Evolutionary conservation across 2,113 vertebrate genomes (phyloP).

Genomic region (Stigmatopora argus): DNA sequence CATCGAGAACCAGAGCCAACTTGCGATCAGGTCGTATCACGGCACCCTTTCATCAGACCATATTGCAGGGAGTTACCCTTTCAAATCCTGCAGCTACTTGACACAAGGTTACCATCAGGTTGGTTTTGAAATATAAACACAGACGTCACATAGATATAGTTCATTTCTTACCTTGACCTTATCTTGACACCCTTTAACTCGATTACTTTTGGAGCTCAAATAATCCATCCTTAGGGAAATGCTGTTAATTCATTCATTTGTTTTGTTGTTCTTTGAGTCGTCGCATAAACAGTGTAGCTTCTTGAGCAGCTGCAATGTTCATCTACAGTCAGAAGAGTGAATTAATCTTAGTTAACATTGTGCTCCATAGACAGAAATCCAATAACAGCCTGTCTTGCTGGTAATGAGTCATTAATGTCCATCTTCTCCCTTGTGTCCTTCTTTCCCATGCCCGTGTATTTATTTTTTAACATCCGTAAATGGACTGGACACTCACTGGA

Average conservation of each 20-base stretch:
- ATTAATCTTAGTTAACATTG: not conserved
- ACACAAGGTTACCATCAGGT: constrained; percentile 1
- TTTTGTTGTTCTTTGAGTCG: not conserved
- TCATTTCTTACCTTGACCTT: too few species aligned
- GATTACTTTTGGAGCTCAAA: too few species aligned
- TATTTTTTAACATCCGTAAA: constrained; percentile 27
- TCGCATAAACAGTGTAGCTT: not conserved
- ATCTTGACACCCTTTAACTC: too few species aligned
- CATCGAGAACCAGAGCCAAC: constrained; percentile 20
- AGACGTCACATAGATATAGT: too few species aligned
- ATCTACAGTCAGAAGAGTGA: not conserved
- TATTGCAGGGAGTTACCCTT: constrained; percentile 26
- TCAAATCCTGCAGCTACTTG: constrained; percentile 16
- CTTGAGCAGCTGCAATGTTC: not conserved
- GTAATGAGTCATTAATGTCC: constrained; percentile 31
- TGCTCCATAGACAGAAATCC: constrained; percentile 22
- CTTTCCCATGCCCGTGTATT: not conserved
- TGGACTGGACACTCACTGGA: not conserved
- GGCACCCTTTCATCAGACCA: constrained; percentile 49
- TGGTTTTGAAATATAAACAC: too few species aligned
- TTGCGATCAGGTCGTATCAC: constrained; percentile 19
- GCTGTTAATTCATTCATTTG: too few species aligned
- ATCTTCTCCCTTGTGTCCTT: not conserved
- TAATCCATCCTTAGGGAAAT: too few species aligned
- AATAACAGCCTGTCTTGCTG: constrained; percentile 18